Conservation (phyloP, 1,140 invertebrate species). For the Leptinotarsa lineolata region DNA sequence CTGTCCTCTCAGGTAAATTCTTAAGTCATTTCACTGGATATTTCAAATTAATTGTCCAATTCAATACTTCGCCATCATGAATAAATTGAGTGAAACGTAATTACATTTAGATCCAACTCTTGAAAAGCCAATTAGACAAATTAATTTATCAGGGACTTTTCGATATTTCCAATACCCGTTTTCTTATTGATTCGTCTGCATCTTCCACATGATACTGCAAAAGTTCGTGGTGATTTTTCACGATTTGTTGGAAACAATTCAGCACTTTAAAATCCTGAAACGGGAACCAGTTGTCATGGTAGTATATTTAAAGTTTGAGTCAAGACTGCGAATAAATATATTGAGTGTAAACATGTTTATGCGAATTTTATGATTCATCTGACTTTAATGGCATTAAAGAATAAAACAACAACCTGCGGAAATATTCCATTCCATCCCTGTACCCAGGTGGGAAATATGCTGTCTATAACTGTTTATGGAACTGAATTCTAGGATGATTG, state of each 20-base stretch:
- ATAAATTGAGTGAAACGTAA: not conserved
- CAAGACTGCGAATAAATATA: not conserved
- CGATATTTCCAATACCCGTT: not conserved
- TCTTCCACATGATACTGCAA: not conserved
- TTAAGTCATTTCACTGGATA: no score
- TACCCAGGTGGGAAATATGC: no score
- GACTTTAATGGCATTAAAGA: no score
- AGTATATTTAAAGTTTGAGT: not conserved
- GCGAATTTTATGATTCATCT: not conserved
- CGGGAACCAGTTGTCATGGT: not conserved
- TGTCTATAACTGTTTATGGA: no score
- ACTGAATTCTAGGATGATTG: no score
- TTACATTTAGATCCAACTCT: not conserved
- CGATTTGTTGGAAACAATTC: slow-evolving; percentile 3
- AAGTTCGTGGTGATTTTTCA: not conserved
- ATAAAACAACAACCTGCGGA: no score
- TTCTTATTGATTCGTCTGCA: not conserved
- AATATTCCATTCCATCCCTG: no score
- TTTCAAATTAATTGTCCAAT: not conserved
- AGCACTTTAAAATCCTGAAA: not conserved
- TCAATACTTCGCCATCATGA: not conserved
- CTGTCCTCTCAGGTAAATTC: not conserved
- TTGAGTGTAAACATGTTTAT: not conserved
- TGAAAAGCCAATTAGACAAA: not conserved
- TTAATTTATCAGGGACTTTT: not conserved